Evolutionary conservation across 2,113 vertebrate species (phyloP), one percentile per base, ranked within the genome.

Genomic region (Triplophysa rosa): DNA sequence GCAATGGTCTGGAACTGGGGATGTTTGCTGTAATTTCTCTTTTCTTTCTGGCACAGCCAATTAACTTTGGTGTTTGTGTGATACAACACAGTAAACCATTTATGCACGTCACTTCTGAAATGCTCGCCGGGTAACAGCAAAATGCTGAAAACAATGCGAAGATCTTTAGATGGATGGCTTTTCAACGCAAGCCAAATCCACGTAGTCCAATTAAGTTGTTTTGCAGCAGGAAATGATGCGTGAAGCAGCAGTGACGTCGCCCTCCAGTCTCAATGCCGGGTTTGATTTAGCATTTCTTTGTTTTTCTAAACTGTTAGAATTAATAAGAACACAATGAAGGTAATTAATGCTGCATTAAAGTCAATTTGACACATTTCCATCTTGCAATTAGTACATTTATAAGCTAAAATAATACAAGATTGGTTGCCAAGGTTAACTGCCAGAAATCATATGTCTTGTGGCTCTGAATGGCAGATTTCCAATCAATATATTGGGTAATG

Each of bases 171-270:
- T 37, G 23, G 45, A 62, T 47, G 40, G 23, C 37, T 63, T 79
- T 58, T 67, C 29, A 54, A 72, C 59, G 16, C 62, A 64, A 66
- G 78, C 76, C 45, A 76, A 79, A 77, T 29, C 26, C 2, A 40
- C 75, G 52, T 8, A 10, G 24, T 21, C 63, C 78, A 80, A 77
- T 81, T 1, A 54, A 59, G 69, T 40, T 59, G 58, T 69, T 59
- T 52, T 69, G 40, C 70, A 17, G 58, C 45, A 67, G 71, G 78
- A 83, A 80, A 77, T 45, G 3, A 76, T 71, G 78, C 40, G 16
- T 79, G 19, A 52, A 63, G 21, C 7, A 14, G 14, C 33, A 37
- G 40, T 24, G 59, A 64, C 9, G 9, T 56, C 26, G 70, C 61
- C 26, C 21, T 16, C 45, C 40, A 8, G 13, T 45, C 61, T 74